These are phyloP conservation scores for Corythucha ciliata DNA, from an alignment of 2,888 invertebrate genomes.

Conservation along the genomic window DNA sequence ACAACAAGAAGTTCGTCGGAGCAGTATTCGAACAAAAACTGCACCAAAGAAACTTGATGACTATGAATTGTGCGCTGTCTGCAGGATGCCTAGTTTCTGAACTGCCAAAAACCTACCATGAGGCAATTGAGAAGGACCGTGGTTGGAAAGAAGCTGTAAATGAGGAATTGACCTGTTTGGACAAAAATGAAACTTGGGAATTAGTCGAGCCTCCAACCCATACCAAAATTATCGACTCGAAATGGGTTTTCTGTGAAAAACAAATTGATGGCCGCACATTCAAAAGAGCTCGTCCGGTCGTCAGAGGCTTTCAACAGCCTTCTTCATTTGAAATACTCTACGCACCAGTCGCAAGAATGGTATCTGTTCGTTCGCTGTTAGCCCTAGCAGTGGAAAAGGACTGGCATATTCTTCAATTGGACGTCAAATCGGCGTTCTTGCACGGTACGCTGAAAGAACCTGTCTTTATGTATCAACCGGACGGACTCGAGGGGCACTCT, in stretches of 20 bases:
- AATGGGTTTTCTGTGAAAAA: conserved; percentile 19
- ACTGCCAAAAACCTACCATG: too few species aligned
- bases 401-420: conserved; percentile 16
- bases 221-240: conserved; percentile 7
- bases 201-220: conserved; percentile 11
- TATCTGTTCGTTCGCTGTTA: not conserved
- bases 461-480: conserved; percentile 18
- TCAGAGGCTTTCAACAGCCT: conserved; percentile 21
- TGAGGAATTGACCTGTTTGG: conserved; percentile 8
- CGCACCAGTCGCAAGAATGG: conserved; percentile 10
- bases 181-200: conserved; percentile 20
- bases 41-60: too few species aligned
- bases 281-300: conserved; percentile 18
- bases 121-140: conserved; percentile 7
- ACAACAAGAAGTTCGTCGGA: too few species aligned
- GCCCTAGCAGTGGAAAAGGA: conserved; percentile 12
- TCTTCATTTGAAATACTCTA: conserved; percentile 11
- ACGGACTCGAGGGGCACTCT: conserved; percentile 1
- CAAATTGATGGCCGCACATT: conserved; percentile 7
- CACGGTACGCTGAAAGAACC: not conserved
- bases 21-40: too few species aligned
- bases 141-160: conserved; percentile 18
- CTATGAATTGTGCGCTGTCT: too few species aligned
- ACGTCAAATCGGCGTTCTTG: conserved; percentile 15
- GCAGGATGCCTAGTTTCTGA: too few species aligned